These are phyloP conservation scores for Linnaemya tessellans DNA, from an alignment of 2,888 invertebrate species.

Conservation along the genomic window DNA sequence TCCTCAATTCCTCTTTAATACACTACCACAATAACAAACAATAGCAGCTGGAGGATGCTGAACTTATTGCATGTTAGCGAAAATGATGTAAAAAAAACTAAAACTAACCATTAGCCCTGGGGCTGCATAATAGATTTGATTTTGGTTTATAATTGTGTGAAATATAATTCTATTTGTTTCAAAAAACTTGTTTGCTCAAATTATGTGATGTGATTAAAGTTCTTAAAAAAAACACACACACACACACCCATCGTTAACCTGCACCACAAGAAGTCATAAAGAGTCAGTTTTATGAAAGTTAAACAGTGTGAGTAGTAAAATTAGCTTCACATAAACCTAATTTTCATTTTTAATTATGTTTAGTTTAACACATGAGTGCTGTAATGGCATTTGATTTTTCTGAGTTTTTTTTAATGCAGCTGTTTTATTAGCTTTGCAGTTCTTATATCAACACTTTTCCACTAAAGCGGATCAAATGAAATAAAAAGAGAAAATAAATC, in stretches of 20 bases:
- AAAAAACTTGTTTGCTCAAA: conserved; percentile 62
- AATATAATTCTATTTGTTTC: conserved; percentile 58
- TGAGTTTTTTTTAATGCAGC: conserved; percentile 6
- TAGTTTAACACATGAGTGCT: conserved; percentile 68
- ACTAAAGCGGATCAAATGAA: conserved; percentile 4
- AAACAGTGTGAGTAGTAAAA: conserved; percentile 24
- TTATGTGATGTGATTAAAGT: conserved; percentile 14
- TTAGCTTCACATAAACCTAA: conserved; percentile 52
- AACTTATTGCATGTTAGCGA: background rate
- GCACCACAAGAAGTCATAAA: background rate
- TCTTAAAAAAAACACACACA: background rate
- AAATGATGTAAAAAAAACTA: background rate
- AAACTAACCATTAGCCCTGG: conserved; percentile 3
- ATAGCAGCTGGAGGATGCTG: background rate
- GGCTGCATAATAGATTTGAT: conserved; percentile 56
- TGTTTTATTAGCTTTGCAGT: background rate
- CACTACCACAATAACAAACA: background rate
- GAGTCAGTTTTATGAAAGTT: background rate
- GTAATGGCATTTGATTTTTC: conserved; percentile 46
- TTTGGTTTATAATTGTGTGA: conserved; percentile 51
- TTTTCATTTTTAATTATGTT: conserved; percentile 65
- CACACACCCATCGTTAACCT: background rate
- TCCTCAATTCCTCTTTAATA: background rate
- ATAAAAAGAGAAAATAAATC: background rate
- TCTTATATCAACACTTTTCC: background rate